These are phyloP conservation scores for Aleiodes testaceus DNA, from an alignment of 2,888 invertebrate genomes.

Conservation along the genomic window DNA sequence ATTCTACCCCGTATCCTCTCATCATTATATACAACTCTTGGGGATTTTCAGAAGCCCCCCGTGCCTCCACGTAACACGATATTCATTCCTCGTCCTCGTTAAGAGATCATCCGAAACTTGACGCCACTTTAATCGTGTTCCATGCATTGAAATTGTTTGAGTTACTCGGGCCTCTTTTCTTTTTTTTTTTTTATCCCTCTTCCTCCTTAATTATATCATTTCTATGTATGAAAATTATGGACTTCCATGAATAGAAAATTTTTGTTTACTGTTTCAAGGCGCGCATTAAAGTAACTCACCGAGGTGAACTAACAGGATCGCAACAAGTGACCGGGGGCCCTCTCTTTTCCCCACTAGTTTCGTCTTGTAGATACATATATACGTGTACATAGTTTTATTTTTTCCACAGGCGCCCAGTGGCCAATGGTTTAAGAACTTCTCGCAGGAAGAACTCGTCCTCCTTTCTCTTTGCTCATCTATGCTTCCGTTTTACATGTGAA, in stretches of 20 bases:
- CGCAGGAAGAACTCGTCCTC: slow-evolving; percentile 33
- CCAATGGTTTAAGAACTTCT: slow-evolving; percentile 18
- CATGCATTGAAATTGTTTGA: slow-evolving; percentile 15
- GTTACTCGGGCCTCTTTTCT: slow-evolving; percentile 27
- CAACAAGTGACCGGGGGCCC: slow-evolving; percentile 68
- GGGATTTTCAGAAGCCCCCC: not conserved
- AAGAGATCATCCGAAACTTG: slow-evolving; percentile 51
- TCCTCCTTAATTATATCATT: slow-evolving; percentile 28
- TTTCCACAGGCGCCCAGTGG: slow-evolving; percentile 23
- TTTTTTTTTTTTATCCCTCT: not conserved
- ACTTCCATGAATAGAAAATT: slow-evolving; percentile 36
- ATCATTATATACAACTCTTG: slow-evolving; percentile 1
- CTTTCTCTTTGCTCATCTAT: slow-evolving; percentile 43
- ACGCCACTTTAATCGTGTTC: slow-evolving; percentile 41
- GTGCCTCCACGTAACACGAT: slow-evolving; percentile 12
- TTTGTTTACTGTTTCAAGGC: not conserved
- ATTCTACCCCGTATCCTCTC: slow-evolving; percentile 21
- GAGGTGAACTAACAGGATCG: slow-evolving; percentile 70
- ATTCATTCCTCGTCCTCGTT: slow-evolving; percentile 37
- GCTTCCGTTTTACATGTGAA: slow-evolving; percentile 36
- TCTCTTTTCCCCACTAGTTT: slow-evolving; percentile 56
- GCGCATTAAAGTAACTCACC: slow-evolving; percentile 49
- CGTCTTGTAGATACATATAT: no score
- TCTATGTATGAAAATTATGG: slow-evolving; percentile 32
- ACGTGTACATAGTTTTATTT: slow-evolving; percentile 56